Evolutionary conservation across 2,113 vertebrate genomes (phyloP), one percentile per base, ranked within the genome.

Genomic region (Alligator sinensis): DNA sequence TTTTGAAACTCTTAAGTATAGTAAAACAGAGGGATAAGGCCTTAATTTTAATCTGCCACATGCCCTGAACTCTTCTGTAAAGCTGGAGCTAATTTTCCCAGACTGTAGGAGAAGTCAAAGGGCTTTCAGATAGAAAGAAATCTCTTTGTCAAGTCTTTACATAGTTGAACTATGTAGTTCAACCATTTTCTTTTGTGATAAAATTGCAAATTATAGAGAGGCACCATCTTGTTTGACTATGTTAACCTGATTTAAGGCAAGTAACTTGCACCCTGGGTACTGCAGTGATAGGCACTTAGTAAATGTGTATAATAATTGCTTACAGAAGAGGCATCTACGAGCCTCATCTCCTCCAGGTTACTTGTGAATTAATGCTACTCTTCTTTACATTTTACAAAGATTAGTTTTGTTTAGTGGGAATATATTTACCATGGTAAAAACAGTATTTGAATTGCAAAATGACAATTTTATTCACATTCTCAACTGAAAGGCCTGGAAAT

Each of bases 61-160:
- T 58, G 78, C 10, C 86, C 87, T 27, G 19, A 77, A 47, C n/a
- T 81, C 80, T 79, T 68, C 34, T 57, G 22, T 34, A 62, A 68
- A 88, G 14, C 7, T 16, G 60, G 74, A 77, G 74, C 59, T 7
- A 72, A 62, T 63, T 93, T 78, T 91, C 89, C 68, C 63, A 38
- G 30, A 82, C 86, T 18, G 22, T 77, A 85, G 81, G 77, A 96
- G 38, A 6, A 15, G 13, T 87, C 74, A 17, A 5, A 28, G 15
- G 38, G 14, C 9, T 75, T 27, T 76, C 63, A 6, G 25, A 15
- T 58, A 28, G 63, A 38, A 86, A 4, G 18, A 83, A 18, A 13
- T n/a, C 11, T 68, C 62, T 54, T 25, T 83, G 61, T 66, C 34
- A 34, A 47, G 11, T 34, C 19, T 91, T 34, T 30, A 66, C 57